Evolutionary conservation across 2,888 invertebrate genomes (phyloP), one percentile per base, ranked within the genome.

Genomic region (Drosophila suboccidentalis): DNA sequence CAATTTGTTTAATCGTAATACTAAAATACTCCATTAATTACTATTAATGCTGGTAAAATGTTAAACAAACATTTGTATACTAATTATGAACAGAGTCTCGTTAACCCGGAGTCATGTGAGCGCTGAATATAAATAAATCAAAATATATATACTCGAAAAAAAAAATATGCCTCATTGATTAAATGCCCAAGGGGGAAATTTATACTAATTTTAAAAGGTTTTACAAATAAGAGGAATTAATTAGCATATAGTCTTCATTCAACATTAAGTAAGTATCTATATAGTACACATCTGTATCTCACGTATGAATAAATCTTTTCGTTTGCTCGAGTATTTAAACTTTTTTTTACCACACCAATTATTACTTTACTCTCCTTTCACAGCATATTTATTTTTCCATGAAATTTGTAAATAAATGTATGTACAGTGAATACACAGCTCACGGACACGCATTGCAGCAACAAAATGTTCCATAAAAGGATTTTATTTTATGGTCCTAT

Each of bases 321-420:
- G 17, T 32, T 8, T 3, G 15, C 4, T 4, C 11, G 70, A n/a
- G 67, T 61, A 68, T 67, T 67, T 43, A 36, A 38, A 43, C 43
- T 32, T 82, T 80, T 54, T 10, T 49, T 17, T 39, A 36, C 9
- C 11, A 39, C 19, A 22, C 17, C 36, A 34, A 13, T n/a, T 68
- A 63, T 66, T 36, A 15, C 15, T 0, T 0, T 3, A 22, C 22
- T 15, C 11, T 22, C 6, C 15, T 36, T 62, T 64, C 32, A 60
- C 44, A 51, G 46, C 53, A 51, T 22, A 26, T 26, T 5, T 36
- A 44, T 55, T 53, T 55, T 29, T 60, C 46, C 44, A 51, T 17
- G 51, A 68, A 71, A 82, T 82, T 60, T 72, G 85, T 85, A n/a
- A n/a, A n/a, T n/a, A n/a, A n/a, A n/a, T n/a, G n/a, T 19, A 55